Percentiles rank a stretch among this genome's conserved stretches.
Evolutionary conservation across 2,797 vertebrate species (phyloP).

Genomic region (Geotrypetes seraphini): DNA sequence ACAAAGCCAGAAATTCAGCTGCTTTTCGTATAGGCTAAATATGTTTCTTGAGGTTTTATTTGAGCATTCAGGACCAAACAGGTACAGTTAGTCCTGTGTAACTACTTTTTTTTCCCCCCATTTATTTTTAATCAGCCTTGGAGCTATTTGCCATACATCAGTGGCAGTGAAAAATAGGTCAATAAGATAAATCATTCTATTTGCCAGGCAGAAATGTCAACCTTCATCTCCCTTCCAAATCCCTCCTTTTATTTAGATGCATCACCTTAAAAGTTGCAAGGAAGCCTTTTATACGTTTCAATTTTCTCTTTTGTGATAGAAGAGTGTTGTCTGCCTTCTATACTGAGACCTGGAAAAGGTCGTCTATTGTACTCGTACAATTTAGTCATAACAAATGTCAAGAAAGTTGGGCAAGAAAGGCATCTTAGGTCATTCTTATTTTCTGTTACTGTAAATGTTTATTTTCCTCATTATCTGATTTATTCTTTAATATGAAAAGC

Average conservation of each 20-base stretch:
- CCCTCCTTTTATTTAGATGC: slow-evolving; percentile 11
- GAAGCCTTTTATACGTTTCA: slow-evolving; percentile 23
- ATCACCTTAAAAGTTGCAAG: slow-evolving; percentile 20
- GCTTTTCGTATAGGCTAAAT: too few relatives aligned
- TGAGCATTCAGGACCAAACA: too few relatives aligned
- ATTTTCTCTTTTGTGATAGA: slow-evolving; percentile 18
- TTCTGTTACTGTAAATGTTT: too few relatives aligned
- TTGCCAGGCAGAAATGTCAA: slow-evolving; percentile 34
- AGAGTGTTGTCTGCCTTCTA: not conserved
- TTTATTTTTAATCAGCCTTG: slow-evolving; percentile 23
- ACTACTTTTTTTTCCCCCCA: too few relatives aligned
- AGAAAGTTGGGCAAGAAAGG: too few relatives aligned
- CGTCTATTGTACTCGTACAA: too few relatives aligned
- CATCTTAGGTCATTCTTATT: too few relatives aligned
- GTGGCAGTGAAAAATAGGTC: slow-evolving; percentile 28
- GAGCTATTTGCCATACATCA: slow-evolving; percentile 21
- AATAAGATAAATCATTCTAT: slow-evolving; percentile 38
- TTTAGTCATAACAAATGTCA: too few relatives aligned
- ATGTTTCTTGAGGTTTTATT: too few relatives aligned
- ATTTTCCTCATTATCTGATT: too few relatives aligned
- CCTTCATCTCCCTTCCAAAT: slow-evolving; percentile 19
- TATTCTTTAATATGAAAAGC: too few relatives aligned
- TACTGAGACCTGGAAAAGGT: not conserved
- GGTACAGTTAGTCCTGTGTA: slow-evolving; percentile 17
- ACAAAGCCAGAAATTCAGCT: too few relatives aligned